Percentiles rank a stretch among this genome's conserved stretches.
These are phyloP conservation scores for Malachius bipustulatus DNA, from an alignment of 2,888 invertebrate species.

Conservation along the genomic window DNA sequence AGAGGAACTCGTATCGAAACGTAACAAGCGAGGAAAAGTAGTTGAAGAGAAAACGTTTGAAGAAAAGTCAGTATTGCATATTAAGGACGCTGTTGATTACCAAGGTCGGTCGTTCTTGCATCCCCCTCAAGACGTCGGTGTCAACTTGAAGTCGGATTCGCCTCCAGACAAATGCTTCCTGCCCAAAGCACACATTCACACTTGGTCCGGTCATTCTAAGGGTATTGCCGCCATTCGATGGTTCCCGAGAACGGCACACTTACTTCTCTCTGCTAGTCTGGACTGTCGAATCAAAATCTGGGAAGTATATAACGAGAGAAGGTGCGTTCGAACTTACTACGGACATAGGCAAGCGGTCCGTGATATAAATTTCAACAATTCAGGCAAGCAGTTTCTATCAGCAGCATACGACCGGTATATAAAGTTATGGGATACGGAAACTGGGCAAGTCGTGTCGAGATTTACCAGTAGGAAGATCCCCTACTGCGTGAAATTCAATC, in stretches of 20 bases:
- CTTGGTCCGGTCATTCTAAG: conserved; percentile 95
- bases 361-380: conserved; percentile 91
- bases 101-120: conserved; percentile 92
- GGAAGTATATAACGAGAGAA: conserved; percentile 93
- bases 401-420: conserved; percentile 92
- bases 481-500: conserved; percentile 96
- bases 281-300: conserved; percentile 94
- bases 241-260: conserved; percentile 90
- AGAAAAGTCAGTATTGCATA: conserved; percentile 89
- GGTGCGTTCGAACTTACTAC: conserved; percentile 87
- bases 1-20: conserved; percentile 86
- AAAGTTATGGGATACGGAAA: conserved; percentile 99
- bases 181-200: conserved; percentile 90
- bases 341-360: conserved; percentile 96
- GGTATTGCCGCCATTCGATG: conserved; percentile 90
- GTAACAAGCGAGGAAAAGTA: conserved; percentile 74
- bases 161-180: conserved; percentile 93
- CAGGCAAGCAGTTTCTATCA: conserved; percentile 84
- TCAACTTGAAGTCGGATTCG: conserved; percentile 72
- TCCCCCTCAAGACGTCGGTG: conserved; percentile 84
- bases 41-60: conserved; percentile 88
- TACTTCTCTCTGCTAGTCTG: conserved; percentile 92
- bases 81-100: conserved; percentile 90
- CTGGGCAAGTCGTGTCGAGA: conserved; percentile 70
- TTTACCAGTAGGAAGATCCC: conserved; percentile 96